Evolutionary conservation across 2,113 vertebrate genomes (phyloP), one percentile per base, ranked within the genome.

Genomic region (Fregata magnificens): DNA sequence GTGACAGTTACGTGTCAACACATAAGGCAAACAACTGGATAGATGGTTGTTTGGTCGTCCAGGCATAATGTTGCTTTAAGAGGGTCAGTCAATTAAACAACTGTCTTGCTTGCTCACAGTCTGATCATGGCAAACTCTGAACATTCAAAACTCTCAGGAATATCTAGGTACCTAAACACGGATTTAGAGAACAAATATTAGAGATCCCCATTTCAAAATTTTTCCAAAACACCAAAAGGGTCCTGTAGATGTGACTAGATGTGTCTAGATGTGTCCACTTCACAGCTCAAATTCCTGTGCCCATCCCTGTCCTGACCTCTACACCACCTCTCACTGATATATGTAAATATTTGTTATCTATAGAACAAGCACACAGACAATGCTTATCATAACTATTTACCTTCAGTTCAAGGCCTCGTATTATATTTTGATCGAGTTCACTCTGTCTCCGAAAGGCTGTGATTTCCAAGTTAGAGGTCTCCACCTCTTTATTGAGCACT

Each of bases 401-500:
- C 98, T 98, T 98, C 55, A 98, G 86, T 22, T 99, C 98, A 63
- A 99, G 89, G 74, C 96, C 95, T 79, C 97, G 95, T 16, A 99
- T 98, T 21, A 95, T 95, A 38, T 98, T 98, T 5, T 98, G 98
- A 85, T 98, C 98, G 13, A 97, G 96, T 6, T 98, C 97, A 34
- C 97, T 98, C 93, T 99, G 98, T 13, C 98, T 98, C 80, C 97
- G 96, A 70, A 98, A 98, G 59, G 98, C 96, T 1, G 85, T 72
- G 78, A 99, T 95, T 34, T 97, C 98, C 76, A 98, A 40, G 72
- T 98, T 95, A 2, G 98, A 98, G 81, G 97, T 97, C 81, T 99
- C 98, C 86, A 99, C 98, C 96, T 99, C 99, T 71, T 98, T 98
- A 69, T 98, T 99, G 86, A 99, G 98, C 77, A 99, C 99, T 0